Base-by-base conservation (phyloP, 2,888 invertebrate species). In the Campoletis raptor region DNA sequence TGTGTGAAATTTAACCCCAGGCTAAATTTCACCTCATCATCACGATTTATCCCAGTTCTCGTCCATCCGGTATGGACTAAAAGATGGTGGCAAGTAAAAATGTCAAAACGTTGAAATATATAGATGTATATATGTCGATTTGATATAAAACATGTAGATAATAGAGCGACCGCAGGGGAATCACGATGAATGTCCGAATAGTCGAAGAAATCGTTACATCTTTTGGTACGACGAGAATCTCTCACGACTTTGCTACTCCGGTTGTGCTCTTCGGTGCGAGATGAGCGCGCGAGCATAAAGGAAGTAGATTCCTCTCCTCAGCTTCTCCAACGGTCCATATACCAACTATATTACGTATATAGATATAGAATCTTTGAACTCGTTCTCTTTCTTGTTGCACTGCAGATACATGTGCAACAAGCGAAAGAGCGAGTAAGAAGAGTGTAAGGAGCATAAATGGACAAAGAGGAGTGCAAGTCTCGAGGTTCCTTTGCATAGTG, bases 401-500 rank as follows among this genome's bases (percentile, higher is more conserved):
- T 12, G 24, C 15, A 21, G 24, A 30, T 40, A 37, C 18, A 70
- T 69, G 42, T 52, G 30, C 64, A 80, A 76, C 40, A 7, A 70
- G 64, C 24, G 36, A 81, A 72, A 64, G 52, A 81, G 83, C 30
- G 72, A 64, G 72, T 57, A 76, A 85, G 81, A 24, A 73, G 81
- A 84, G 77, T 73, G 80, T 72, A 78, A 84, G 73, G 77, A 72
- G 81, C 73, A 80, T 80, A 86, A 86, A 86, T 67, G 86, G 72
- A 72, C 54, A 52, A 73, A 81, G 66, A 48, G 37, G 80, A 84
- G 81, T 64, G 73, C 64, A 88, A 85, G 70, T 86, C 88, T 89
- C 90, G 87, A 86, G 89, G 87, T 85, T 85, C 73, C 83, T 86
- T 85, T 86, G 85, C 87, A 85, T 86, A 84, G 86, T 66, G 52